These are phyloP conservation scores for Chrysomallon squamiferum DNA, from an alignment of 1,140 invertebrate species.

Conservation along the genomic window DNA sequence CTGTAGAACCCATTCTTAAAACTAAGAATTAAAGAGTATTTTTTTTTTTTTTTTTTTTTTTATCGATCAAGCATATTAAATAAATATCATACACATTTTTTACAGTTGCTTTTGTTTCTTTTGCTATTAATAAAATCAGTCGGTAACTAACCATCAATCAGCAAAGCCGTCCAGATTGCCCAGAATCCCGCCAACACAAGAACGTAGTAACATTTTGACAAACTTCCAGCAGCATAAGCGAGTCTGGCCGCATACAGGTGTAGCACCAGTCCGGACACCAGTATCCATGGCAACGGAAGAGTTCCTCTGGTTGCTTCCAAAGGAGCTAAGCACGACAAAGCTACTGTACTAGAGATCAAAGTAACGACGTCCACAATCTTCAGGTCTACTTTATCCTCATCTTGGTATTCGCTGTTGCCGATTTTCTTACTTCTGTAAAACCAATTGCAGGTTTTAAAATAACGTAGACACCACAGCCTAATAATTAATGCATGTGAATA, in stretches of 20 bases:
- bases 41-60: too few relatives aligned
- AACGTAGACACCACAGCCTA: too few relatives aligned
- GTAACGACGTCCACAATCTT: slow-evolving; percentile 32
- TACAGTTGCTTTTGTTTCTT: too few relatives aligned
- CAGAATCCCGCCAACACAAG: slow-evolving; percentile 31
- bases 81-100: too few relatives aligned
- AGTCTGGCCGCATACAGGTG: slow-evolving; percentile 36
- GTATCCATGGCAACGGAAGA: slow-evolving; percentile 31
- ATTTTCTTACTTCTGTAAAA: neutral
- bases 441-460: too few relatives aligned
- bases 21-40: too few relatives aligned
- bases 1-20: too few relatives aligned
- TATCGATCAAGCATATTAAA: too few relatives aligned
- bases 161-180: slow-evolving; percentile 31
- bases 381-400: slow-evolving; percentile 19
- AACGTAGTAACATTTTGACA: slow-evolving; percentile 31
- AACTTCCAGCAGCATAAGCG: slow-evolving; percentile 36
- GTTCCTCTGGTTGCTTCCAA: slow-evolving; percentile 27
- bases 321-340: slow-evolving; percentile 30
- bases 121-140: too few relatives aligned
- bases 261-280: slow-evolving; percentile 36
- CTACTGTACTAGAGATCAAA: slow-evolving; percentile 31
- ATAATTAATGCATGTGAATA: too few relatives aligned
- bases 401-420: slow-evolving; percentile 21
- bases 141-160: slow-evolving; percentile 36